Percentiles rank a stretch among this genome's conserved stretches.
These are phyloP conservation scores for Strigamia crassipes DNA, from an alignment of 2,888 invertebrate species.

Conservation along the genomic window DNA sequence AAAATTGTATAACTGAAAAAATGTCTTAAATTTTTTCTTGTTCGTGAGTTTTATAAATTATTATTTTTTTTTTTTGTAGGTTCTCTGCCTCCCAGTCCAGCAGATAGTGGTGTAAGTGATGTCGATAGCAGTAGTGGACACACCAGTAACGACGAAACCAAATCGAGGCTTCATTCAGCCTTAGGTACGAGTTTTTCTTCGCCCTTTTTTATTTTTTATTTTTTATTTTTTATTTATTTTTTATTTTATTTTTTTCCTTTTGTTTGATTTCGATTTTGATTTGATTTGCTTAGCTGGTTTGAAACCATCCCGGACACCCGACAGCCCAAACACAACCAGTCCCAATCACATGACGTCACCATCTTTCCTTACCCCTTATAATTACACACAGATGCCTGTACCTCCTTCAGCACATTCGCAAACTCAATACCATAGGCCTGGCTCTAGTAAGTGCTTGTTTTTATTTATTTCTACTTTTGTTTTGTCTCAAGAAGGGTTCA, in stretches of 20 bases:
- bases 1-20: too few relatives aligned
- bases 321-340: constrained; percentile 54
- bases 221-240: not conserved
- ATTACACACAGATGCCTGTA: constrained; percentile 48
- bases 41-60: too few relatives aligned
- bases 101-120: constrained; percentile 95
- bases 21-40: too few relatives aligned
- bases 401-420: constrained; percentile 49
- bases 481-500: not conserved
- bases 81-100: constrained; percentile 94
- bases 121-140: constrained; percentile 85
- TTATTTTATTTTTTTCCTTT: constrained; percentile 31
- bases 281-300: constrained; percentile 54
- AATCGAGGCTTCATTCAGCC: constrained; percentile 76
- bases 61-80: constrained; percentile 64
- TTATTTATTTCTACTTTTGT: not conserved
- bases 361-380: constrained; percentile 47
- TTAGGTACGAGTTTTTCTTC: constrained; percentile 52
- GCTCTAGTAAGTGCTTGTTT: constrained; percentile 15
- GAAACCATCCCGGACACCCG: constrained; percentile 54
- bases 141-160: constrained; percentile 79
- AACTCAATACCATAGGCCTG: constrained; percentile 34
- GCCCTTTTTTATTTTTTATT: not conserved
- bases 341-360: constrained; percentile 53
- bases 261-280: constrained; percentile 11